A percentile compares a stretch with the other conserved stretches of the same genome.
phyloP scores from a whole-genome alignment of 2,888 invertebrate species.

The Dinocampus coccinellae region DNA sequence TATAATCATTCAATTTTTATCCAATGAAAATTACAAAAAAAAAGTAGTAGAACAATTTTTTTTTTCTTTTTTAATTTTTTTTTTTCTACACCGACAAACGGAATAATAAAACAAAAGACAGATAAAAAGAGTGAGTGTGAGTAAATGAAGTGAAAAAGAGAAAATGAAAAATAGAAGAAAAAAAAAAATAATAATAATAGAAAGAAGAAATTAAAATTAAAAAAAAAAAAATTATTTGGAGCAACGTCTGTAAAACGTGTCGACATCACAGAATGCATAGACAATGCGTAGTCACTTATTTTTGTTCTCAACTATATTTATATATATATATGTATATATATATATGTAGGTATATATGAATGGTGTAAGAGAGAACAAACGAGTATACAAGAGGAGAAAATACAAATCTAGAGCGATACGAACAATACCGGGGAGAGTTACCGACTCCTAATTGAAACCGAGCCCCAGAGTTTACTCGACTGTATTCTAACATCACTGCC shows the following conservation, averaged over 20 bases:
- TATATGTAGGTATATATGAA: conserved; percentile 35
- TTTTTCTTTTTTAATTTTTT: too few species aligned
- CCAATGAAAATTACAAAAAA: too few species aligned
- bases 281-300: conserved; percentile 31
- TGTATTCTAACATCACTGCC: background rate
- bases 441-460: conserved; percentile 69
- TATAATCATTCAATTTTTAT: too few species aligned
- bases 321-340: background rate
- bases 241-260: conserved; percentile 28
- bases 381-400: conserved; percentile 62
- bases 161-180: conserved; percentile 3
- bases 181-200: background rate
- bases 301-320: conserved; percentile 18
- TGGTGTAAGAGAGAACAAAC: conserved; percentile 44
- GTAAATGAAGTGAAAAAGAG: too few species aligned
- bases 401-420: conserved; percentile 69
- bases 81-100: too few species aligned
- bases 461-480: conserved; percentile 52
- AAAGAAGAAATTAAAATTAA: too few species aligned
- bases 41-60: too few species aligned
- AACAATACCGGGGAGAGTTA: conserved; percentile 69
- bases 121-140: too few species aligned
- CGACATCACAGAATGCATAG: conserved; percentile 31
- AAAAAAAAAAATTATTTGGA: conserved; percentile 33
- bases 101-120: too few species aligned